Percentiles rank a stretch among this genome's conserved stretches.
These are phyloP conservation scores for Pandion haliaetus DNA, from an alignment of 2,113 vertebrate species.

Conservation along the genomic window DNA sequence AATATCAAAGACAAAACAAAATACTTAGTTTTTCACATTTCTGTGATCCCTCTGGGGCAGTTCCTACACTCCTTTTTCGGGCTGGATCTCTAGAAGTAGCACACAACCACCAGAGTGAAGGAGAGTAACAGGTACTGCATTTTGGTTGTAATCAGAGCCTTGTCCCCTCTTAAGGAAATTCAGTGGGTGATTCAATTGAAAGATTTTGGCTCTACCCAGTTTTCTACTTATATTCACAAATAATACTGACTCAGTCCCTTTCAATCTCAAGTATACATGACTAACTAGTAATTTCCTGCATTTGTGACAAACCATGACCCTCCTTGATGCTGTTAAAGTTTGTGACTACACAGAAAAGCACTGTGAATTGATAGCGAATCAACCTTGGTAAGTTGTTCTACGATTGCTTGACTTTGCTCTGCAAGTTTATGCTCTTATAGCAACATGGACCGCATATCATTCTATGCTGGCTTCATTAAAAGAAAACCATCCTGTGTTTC, in stretches of 20 bases:
- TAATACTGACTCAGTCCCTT: not conserved
- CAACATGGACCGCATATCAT: conserved; percentile 35
- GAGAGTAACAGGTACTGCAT: not conserved
- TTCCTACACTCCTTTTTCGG: not conserved
- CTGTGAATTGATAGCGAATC: not conserved
- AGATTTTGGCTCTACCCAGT: not conserved
- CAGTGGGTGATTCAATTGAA: not conserved
- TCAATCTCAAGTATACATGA: not conserved
- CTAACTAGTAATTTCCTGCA: not conserved
- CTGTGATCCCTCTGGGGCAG: too few relatives aligned
- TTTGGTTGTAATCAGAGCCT: not conserved
- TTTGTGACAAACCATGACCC: conserved; percentile 7
- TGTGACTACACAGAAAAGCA: not conserved
- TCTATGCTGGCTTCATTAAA: conserved; percentile 50
- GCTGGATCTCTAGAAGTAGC: not conserved
- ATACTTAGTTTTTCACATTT: not conserved
- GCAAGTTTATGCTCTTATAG: conserved; percentile 32
- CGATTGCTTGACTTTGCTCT: conserved; percentile 26
- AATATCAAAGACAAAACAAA: not conserved
- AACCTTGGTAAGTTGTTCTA: not conserved
- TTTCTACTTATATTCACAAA: not conserved
- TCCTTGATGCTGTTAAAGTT: not conserved
- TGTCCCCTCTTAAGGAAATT: not conserved
- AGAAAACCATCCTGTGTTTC: conserved; percentile 31
- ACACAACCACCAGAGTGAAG: not conserved